Base-by-base conservation (phyloP, 2,888 invertebrate genomes). In the Spatulosminthurus flaviceps region DNA sequence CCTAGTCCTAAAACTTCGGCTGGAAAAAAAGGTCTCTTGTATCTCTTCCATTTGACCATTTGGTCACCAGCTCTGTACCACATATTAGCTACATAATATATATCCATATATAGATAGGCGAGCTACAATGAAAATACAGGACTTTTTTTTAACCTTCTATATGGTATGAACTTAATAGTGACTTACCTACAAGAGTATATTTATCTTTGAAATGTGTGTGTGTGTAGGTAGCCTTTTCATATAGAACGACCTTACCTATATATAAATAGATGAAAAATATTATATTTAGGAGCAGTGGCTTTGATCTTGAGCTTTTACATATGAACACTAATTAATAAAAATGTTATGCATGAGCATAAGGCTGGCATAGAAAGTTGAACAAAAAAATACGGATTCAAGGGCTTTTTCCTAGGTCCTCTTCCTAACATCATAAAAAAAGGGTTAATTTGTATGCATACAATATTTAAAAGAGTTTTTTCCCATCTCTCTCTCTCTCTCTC, bases 381-480 rank as follows among this genome's bases (percentile, higher is more conserved):
- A 64, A 64, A 64, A 64, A 64, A 64, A n/a, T n/a, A n/a, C 24
- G 64, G 64, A 24, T 24, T 64, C 24, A 64, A 64, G 26, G 64
- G 64, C 24, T 64, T 64, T 64, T 64, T 64, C 24, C 26, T 24
- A 51, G 51, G 19, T 19, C 51, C 51, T 51, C 51, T 51, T n/a
- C 19, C 1, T 5, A 13, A 9, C 64, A 22, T 9, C 26, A n/a
- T 64, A 64, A 64, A 72, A 72, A 72, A 72, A 43, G 72, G 34
- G 42, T 72, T 7, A 72, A 42, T 72, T 72, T 72, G 34, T 72
- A 72, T 72, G 72, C 72, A 72, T 43, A 42, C 72, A 72, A 72
- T 72, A 72, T 72, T 72, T 72, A 72, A 72, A 72, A 72, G 29
- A 24, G 42, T 41, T 72, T 72, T 43, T 72, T 72, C 22, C 26